Conservation (phyloP, 92 coral and sea anemone genomes). For the Paramuricea clavata region DNA sequence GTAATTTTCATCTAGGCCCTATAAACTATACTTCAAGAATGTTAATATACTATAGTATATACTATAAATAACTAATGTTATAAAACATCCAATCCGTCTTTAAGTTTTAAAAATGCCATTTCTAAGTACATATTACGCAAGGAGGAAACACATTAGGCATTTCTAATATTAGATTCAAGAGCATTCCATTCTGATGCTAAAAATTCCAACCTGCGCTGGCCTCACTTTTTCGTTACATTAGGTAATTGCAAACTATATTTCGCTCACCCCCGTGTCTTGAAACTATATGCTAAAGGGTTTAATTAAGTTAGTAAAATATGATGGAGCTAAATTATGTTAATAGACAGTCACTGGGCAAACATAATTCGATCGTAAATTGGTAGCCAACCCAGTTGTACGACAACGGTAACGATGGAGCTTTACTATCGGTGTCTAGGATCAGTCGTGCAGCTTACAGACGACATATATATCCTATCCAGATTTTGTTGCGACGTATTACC, state of each 20-base stretch:
- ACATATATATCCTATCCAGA: not conserved
- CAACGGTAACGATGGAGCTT: slow-evolving; percentile 33
- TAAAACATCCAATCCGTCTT: no score
- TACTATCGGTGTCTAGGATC: slow-evolving; percentile 14
- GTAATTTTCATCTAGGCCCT: no score
- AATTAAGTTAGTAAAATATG: not conserved
- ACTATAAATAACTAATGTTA: no score
- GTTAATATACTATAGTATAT: no score
- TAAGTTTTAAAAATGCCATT: no score
- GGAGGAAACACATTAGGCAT: not conserved
- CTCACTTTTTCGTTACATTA: not conserved
- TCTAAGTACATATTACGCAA: not conserved
- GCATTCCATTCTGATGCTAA: not conserved
- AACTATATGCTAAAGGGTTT: no score
- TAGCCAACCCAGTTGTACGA: not conserved
- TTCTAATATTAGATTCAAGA: not conserved
- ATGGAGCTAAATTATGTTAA: no score
- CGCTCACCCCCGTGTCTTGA: no score
- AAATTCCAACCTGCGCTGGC: not conserved
- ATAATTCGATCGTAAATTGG: slow-evolving; percentile 11
- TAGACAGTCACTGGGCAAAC: no score
- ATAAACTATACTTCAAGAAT: no score
- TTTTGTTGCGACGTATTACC: slow-evolving; percentile 20
- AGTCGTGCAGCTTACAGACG: no score
- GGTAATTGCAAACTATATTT: not conserved